Evolutionary conservation across 2,888 invertebrate species (phyloP).

Genomic region (Zelleria hepariella): DNA sequence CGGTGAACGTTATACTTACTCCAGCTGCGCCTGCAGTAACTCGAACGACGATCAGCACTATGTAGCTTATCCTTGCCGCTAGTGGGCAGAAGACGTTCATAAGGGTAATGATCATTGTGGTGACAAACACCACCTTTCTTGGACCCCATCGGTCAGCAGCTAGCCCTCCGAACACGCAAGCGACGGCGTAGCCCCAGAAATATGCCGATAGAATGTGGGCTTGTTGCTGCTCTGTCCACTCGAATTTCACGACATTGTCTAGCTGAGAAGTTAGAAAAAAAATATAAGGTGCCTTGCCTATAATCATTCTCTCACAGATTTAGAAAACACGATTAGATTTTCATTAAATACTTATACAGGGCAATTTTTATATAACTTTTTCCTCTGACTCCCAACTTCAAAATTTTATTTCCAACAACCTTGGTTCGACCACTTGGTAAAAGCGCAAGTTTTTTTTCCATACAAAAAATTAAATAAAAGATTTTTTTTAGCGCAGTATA

Average conservation of each 20-base stretch:
- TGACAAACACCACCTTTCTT: slow-evolving; percentile 48
- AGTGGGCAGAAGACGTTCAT: slow-evolving; percentile 62
- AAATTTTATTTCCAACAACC: too few relatives aligned
- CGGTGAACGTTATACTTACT: too few relatives aligned
- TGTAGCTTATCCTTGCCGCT: slow-evolving; percentile 53
- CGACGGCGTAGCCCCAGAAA: slow-evolving; percentile 70
- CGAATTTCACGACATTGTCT: slow-evolving; percentile 1
- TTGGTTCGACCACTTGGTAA: neutral
- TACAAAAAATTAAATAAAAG: too few relatives aligned
- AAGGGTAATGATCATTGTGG: slow-evolving; percentile 38
- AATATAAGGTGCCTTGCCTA: neutral
- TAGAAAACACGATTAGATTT: too few relatives aligned
- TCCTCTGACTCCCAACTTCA: neutral
- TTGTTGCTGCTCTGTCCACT: slow-evolving; percentile 60
- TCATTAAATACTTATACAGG: too few relatives aligned
- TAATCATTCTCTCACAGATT: too few relatives aligned
- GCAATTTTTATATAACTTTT: neutral
- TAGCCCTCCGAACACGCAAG: slow-evolving; percentile 64
- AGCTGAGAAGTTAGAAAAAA: neutral
- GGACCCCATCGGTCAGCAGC: slow-evolving; percentile 65
- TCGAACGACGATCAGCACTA: slow-evolving; percentile 50
- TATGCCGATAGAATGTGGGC: slow-evolving; percentile 66
- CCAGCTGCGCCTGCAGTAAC: slow-evolving; percentile 62
- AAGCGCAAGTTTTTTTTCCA: neutral
- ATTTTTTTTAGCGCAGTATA: too few relatives aligned